Evolutionary conservation across 1,140 invertebrate genomes (phyloP).

Genomic region (Homalodisca vitripennis): DNA sequence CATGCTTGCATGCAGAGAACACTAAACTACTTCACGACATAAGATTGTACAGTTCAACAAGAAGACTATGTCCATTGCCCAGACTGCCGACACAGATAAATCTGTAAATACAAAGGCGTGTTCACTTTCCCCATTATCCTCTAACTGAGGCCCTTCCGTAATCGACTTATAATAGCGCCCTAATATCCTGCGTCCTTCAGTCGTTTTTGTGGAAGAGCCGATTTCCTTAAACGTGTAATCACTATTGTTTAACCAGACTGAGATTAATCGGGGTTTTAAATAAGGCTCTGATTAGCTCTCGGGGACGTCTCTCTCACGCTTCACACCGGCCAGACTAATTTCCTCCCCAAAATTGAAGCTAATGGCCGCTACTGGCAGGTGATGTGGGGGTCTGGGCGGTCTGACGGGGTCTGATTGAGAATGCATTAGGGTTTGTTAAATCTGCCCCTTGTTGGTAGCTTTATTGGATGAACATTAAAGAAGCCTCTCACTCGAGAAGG

Average conservation of each 20-base stretch:
- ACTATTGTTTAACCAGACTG: conserved; percentile 11
- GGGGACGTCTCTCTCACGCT: not conserved
- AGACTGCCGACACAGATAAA: not conserved
- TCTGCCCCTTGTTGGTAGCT: too few relatives aligned
- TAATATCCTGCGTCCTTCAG: conserved; percentile 16
- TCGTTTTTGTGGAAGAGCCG: not conserved
- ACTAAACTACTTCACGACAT: too few relatives aligned
- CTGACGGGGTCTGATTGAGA: too few relatives aligned
- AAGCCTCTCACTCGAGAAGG: too few relatives aligned
- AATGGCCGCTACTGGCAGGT: not conserved
- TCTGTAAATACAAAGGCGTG: conserved; percentile 7
- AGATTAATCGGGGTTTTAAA: conserved; percentile 2
- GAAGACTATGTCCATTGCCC: too few relatives aligned
- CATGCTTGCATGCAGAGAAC: too few relatives aligned
- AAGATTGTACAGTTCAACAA: too few relatives aligned
- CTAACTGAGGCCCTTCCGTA: not conserved
- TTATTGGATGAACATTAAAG: too few relatives aligned
- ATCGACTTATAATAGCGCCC: conserved; percentile 21
- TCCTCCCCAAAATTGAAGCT: not conserved
- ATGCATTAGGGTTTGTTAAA: too few relatives aligned
- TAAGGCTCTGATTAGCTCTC: not conserved
- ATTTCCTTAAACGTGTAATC: conserved; percentile 26
- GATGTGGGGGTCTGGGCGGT: not conserved
- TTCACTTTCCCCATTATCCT: not conserved
- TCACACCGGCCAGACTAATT: too few relatives aligned